These are phyloP conservation scores for Microplitis demolitor DNA, from an alignment of 1,140 invertebrate species.

Conservation along the genomic window DNA sequence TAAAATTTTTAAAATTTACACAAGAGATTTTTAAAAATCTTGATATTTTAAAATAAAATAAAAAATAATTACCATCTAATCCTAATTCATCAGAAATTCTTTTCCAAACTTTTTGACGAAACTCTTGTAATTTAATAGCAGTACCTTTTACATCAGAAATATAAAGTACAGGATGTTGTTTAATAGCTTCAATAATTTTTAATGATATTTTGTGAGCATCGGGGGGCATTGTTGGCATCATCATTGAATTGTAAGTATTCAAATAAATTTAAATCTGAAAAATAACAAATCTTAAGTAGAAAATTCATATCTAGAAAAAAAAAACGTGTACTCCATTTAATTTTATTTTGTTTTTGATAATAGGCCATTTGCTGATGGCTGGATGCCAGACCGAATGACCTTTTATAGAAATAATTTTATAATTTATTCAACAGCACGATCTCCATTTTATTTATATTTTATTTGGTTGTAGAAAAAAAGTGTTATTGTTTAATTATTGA, in stretches of 20 bases:
- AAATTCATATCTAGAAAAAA: not conserved
- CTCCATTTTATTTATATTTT: too few relatives aligned
- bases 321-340: not conserved
- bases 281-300: not conserved
- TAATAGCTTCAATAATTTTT: conserved; percentile 56
- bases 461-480: not conserved
- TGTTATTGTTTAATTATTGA: not conserved
- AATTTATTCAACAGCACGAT: too few relatives aligned
- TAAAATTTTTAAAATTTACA: too few relatives aligned
- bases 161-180: conserved; percentile 55
- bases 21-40: too few relatives aligned
- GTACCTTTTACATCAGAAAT: conserved; percentile 52
- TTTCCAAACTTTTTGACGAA: conserved; percentile 58
- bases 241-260: not conserved
- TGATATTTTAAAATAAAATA: not conserved
- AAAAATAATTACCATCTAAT: conserved; percentile 48
- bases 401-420: too few relatives aligned
- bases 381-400: too few relatives aligned
- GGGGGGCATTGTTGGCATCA: conserved; percentile 45
- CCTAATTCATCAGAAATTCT: conserved; percentile 53
- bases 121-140: conserved; percentile 52
- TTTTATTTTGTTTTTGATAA: too few relatives aligned
- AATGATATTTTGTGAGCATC: conserved; percentile 54
- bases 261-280: not conserved
- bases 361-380: too few relatives aligned